phyloP scores from a whole-genome alignment of 2,113 vertebrate genomes.

The Protobothrops mucrosquamatus region DNA sequence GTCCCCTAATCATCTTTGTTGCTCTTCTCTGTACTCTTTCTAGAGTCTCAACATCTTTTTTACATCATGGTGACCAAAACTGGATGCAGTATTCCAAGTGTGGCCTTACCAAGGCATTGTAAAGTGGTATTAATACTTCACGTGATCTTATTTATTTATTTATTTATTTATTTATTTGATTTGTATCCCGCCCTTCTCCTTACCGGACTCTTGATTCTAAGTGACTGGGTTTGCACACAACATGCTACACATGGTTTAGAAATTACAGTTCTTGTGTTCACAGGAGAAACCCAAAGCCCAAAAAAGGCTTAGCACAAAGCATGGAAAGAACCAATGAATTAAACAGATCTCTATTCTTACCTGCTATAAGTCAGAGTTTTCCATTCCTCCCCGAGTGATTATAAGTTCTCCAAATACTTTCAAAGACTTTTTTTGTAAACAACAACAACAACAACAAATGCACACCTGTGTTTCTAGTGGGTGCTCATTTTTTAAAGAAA shows the following conservation, averaged over 20 bases:
- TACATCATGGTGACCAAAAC: too few relatives aligned
- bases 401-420: not conserved
- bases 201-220: not conserved
- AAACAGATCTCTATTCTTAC: not conserved
- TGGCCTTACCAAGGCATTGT: too few relatives aligned
- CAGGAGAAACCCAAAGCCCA: not conserved
- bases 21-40: too few relatives aligned
- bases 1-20: too few relatives aligned
- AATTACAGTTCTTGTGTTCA: not conserved
- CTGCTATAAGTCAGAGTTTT: not conserved
- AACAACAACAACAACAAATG: not conserved
- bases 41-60: too few relatives aligned
- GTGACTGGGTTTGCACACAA: not conserved
- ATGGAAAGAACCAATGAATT: not conserved
- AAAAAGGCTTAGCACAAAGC: not conserved
- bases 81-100: too few relatives aligned
- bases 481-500: not conserved
- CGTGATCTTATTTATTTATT: too few relatives aligned
- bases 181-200: too few relatives aligned
- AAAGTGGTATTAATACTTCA: too few relatives aligned
- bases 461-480: not conserved
- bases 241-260: not conserved
- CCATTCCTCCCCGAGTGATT: not conserved
- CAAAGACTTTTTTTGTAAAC: not conserved
- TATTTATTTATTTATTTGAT: too few relatives aligned